Conservation (phyloP, 2,113 vertebrate species). For the Tautogolabrus adspersus region DNA sequence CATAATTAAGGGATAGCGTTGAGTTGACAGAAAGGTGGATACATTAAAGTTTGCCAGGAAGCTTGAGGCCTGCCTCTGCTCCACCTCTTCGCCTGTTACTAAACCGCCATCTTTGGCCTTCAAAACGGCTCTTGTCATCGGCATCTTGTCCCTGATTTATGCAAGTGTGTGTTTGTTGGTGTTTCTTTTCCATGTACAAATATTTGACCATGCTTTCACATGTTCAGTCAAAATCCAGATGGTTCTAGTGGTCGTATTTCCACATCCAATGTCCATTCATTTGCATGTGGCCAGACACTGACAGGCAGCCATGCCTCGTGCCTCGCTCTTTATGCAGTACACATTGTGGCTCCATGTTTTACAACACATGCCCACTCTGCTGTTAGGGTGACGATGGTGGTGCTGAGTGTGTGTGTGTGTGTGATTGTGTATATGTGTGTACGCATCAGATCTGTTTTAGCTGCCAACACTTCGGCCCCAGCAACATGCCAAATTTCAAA, state of each 20-base stretch:
- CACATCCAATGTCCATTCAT: constrained; percentile 77
- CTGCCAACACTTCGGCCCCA: constrained; percentile 87
- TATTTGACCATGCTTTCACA: constrained; percentile 68
- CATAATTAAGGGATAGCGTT: too few relatives aligned
- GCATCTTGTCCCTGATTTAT: background rate
- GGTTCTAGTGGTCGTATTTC: constrained; percentile 49
- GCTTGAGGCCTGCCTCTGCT: too few relatives aligned
- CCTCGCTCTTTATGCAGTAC: constrained; percentile 36
- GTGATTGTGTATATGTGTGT: constrained; percentile 8
- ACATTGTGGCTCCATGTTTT: constrained; percentile 81
- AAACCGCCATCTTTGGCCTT: too few relatives aligned
- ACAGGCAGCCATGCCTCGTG: constrained; percentile 54
- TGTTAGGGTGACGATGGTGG: constrained; percentile 49
- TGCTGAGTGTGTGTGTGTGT: constrained; percentile 16
- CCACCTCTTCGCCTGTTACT: too few relatives aligned
- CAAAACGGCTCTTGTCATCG: too few relatives aligned
- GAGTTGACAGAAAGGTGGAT: too few relatives aligned
- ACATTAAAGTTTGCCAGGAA: too few relatives aligned
- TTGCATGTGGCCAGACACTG: constrained; percentile 69
- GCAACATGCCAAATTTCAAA: constrained; percentile 91
- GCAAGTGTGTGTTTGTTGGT: constrained; percentile 44
- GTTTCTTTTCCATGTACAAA: constrained; percentile 58
- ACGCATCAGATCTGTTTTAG: constrained; percentile 80
- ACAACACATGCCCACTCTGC: constrained; percentile 77
- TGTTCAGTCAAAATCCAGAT: constrained; percentile 70